Evolutionary conservation across 2,888 invertebrate genomes (phyloP), one percentile per base, ranked within the genome.

Genomic region (Platycnemis pennipes): DNA sequence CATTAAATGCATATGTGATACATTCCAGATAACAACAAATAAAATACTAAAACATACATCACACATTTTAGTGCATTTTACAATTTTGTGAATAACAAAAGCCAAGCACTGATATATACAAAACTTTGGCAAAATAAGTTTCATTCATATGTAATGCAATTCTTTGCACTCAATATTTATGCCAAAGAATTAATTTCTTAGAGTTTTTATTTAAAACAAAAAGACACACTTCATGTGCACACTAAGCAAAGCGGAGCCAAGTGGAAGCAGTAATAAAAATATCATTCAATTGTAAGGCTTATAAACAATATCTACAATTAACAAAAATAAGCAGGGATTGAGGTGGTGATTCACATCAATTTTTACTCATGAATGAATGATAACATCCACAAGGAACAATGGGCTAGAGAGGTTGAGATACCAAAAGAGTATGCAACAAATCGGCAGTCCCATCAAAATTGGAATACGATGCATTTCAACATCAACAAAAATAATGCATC

Each of bases 401-500:
- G 19, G 89, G 42, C 8, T n/a, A n/a, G 49, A 49, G 19, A 89
- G 22, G 56, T 53, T 31, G 53, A 49, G n/a, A 89, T 49, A 53
- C 31, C 22, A 56, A 56, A 42, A 53, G 89, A 89, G 56, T 89
- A 49, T 49, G 53, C 56, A 56, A 56, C 56, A 89, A 42, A 11
- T 53, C 42, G 63, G 89, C 89, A 89, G 89, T 89, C 53, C 89
- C 53, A 37, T 56, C 53, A 37, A 56, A 89, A 16, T 89, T 37
- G 89, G 89, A 53, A 46, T 53, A 22, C 37, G 89, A 89, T 42
- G 56, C 89, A 42, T 56, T n/a, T 49, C 89, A 94, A 94, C 87
- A 77, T 31, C 63, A 94, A 87, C 94, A 94, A 94, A 94, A 77
- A 31, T 88, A 49, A 94, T 49, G 88, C 37, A n/a, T 8, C 53